Evolutionary conservation across 2,888 invertebrate species (phyloP).

Genomic region (Didymodactylos carnosus): DNA sequence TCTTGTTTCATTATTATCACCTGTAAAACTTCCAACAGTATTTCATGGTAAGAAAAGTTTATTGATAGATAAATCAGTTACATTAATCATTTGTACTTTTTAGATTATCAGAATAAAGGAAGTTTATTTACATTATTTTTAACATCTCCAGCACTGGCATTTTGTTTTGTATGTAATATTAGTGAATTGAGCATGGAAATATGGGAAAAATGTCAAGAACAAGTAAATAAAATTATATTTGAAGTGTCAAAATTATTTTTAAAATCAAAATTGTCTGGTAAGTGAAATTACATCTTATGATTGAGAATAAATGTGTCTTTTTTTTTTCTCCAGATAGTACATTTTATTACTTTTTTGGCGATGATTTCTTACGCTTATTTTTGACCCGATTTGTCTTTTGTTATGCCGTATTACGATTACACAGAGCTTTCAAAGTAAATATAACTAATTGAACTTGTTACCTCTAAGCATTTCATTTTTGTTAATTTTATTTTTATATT

Average conservation of each 20-base stretch:
- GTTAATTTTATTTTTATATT: neutral
- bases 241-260: slow-evolving; percentile 5
- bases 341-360: slow-evolving; percentile 4
- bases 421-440: slow-evolving; percentile 9
- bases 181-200: neutral
- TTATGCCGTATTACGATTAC: slow-evolving; percentile 4
- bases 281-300: neutral
- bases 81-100: slow-evolving; percentile 15
- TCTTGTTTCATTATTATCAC: slow-evolving; percentile 73
- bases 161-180: slow-evolving; percentile 41
- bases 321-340: neutral
- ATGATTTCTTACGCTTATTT: slow-evolving; percentile 10
- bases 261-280: slow-evolving; percentile 3
- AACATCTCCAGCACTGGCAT: slow-evolving; percentile 72
- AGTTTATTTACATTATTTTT: slow-evolving; percentile 82
- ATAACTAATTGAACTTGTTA: neutral
- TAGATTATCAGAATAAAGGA: slow-evolving; percentile 37
- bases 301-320: neutral
- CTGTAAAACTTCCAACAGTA: slow-evolving; percentile 27
- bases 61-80: neutral
- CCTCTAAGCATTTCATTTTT: neutral
- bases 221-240: slow-evolving; percentile 6
- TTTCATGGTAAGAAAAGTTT: slow-evolving; percentile 4
- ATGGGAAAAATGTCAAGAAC: slow-evolving; percentile 8
- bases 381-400: slow-evolving; percentile 11